phyloP scores from a whole-genome alignment of 2,797 vertebrate species.

The Psittacula derbiana region DNA sequence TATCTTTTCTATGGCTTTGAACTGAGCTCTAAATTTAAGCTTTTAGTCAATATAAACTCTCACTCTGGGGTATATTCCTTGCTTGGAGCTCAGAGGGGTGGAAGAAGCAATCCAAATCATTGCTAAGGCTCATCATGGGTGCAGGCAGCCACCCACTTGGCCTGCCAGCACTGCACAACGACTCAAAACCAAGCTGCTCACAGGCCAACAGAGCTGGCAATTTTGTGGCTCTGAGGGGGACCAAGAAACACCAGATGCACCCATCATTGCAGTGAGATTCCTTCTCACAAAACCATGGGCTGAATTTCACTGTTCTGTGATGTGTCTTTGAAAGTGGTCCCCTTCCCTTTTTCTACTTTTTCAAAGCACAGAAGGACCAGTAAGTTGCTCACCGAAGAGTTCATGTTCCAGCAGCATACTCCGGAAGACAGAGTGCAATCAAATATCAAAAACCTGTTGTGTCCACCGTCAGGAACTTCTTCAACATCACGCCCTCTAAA shows the following conservation, averaged over 20 bases:
- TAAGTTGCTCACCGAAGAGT: background rate
- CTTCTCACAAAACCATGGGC: background rate
- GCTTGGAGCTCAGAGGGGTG: background rate
- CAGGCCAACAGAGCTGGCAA: background rate
- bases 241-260: background rate
- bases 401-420: background rate
- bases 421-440: background rate
- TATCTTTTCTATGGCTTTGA: background rate
- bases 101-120: background rate
- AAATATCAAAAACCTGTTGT: background rate
- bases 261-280: background rate
- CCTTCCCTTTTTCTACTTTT: background rate
- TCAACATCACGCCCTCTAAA: background rate
- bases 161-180: fast-evolving
- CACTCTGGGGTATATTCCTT: background rate
- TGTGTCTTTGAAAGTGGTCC: fast-evolving
- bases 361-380: background rate
- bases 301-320: background rate
- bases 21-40: background rate
- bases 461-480: background rate
- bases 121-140: background rate
- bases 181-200: too few species aligned
- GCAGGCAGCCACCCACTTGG: background rate
- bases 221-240: background rate
- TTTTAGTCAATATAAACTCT: background rate